Evolutionary conservation across 1,140 invertebrate genomes (phyloP), one percentile per base, ranked within the genome.

Genomic region (Monochamus saltuarius): DNA sequence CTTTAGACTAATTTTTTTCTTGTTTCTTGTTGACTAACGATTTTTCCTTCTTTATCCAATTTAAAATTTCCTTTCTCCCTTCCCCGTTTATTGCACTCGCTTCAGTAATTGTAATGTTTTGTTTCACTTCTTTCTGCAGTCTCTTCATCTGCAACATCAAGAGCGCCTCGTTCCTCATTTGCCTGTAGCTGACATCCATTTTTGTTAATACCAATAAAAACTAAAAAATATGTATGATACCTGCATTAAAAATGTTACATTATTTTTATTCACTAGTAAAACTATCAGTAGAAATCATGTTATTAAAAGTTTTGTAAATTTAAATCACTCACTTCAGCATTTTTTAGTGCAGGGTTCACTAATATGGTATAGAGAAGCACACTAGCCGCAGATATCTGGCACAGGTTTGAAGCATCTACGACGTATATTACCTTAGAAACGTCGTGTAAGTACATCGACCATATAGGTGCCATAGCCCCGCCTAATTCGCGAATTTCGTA

Each of bases 121-220:
- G 87, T 6, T 73, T 71, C 1, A 89, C 80, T 76, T 90, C 86
- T 55, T 79, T 81, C 66, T 84, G 80, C 10, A 89, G 75, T 42
- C 86, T 81, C 17, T 80, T 79, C 65, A 77, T 73, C 73, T 92
- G 87, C 54, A 91, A 77, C 86, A 92, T 91, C 2, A 93, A 77
- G 29, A 92, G 72, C 1, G 89, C 88, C 73, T 92, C 88, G 68
- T 92, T 91, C 22, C 89, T 78, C 86, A 91, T 90, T 73, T 91
- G 89, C 16, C 88, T 80, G 74, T 90, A 91, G 9, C 89, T 89
- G 1, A 87, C 84, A 68, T 93, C 90, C 86, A 89, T 90, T 79
- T 92, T 93, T 11, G 87, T 85, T 7, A 93, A 73, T 0, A 91
- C 84, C 50, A 92, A 69, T 14, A 90, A 79, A 63, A 92, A 81